Evolutionary conservation across 2,888 invertebrate genomes (phyloP).

Genomic region (Mimumesa dahlbomi): DNA sequence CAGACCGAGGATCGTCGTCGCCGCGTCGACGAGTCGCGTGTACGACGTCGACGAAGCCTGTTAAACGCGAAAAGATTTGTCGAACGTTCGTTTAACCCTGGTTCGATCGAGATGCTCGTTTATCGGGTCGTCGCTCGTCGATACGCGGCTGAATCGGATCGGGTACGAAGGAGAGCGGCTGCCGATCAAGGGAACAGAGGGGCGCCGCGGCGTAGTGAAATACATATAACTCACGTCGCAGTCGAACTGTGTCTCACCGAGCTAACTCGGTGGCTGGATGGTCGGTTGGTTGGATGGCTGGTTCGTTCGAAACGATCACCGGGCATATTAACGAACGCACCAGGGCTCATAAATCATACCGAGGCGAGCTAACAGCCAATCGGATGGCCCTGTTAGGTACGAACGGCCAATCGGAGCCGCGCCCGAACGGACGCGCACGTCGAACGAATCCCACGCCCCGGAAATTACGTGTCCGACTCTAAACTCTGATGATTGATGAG

Average conservation of each 20-base stretch:
- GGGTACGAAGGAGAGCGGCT: constrained; percentile 32
- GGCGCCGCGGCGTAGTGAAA: constrained; percentile 11
- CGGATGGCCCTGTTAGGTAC: constrained; percentile 62
- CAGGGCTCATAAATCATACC: constrained; percentile 73
- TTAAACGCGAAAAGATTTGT: constrained; percentile 5
- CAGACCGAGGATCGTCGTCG: too few species aligned
- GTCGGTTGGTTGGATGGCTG: constrained; percentile 22
- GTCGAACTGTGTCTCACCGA: constrained; percentile 43
- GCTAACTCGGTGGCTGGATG: constrained; percentile 13
- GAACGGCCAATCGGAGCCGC: constrained; percentile 66
- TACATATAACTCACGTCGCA: constrained; percentile 44
- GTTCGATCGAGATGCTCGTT: constrained; percentile 4
- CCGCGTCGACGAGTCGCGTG: too few species aligned
- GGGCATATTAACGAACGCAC: constrained; percentile 72
- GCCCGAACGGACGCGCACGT: constrained; percentile 67
- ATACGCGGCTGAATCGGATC: constrained; percentile 21
- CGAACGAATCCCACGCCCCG: constrained; percentile 79
- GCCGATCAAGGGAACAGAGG: constrained; percentile 31
- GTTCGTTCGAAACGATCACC: constrained; percentile 63
- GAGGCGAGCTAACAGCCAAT: constrained; percentile 65
- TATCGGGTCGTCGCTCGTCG: constrained; percentile 2
- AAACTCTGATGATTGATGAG: constrained; percentile 80
- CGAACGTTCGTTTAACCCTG: constrained; percentile 2
- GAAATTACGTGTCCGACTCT: constrained; percentile 80
- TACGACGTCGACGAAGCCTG: too few species aligned